A percentile compares a stretch with the other conserved stretches of the same genome.
These are phyloP conservation scores for Podiceps cristatus DNA, from an alignment of 2,113 vertebrate genomes.

Conservation along the genomic window DNA sequence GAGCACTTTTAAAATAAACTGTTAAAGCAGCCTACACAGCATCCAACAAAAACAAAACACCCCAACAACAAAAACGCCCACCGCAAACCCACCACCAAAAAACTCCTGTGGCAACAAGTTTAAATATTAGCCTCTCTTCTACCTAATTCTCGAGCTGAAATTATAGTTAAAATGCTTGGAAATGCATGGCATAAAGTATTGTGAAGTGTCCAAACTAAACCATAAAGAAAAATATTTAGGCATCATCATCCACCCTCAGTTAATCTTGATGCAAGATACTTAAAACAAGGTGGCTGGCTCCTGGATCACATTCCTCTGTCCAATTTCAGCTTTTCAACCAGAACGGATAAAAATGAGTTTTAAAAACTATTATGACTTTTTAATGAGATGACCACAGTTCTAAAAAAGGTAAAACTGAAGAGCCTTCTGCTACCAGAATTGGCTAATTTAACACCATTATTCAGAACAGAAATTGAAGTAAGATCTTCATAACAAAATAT, in stretches of 20 bases:
- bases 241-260: neutral
- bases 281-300: neutral
- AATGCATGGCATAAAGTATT: neutral
- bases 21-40: neutral
- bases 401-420: neutral
- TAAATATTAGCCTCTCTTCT: neutral
- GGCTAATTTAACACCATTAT: neutral
- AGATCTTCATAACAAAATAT: neutral
- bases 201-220: neutral
- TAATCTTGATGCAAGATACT: neutral
- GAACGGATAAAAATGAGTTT: neutral
- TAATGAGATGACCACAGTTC: neutral
- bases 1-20: neutral
- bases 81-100: no score
- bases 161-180: neutral
- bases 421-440: neutral
- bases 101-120: rapidly evolving
- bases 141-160: neutral
- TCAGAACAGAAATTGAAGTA: neutral
- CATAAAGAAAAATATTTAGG: neutral
- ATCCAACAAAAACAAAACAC: neutral
- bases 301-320: neutral
- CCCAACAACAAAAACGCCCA: no score
- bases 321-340: neutral
- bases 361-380: neutral